Conservation (phyloP, 1,140 invertebrate species). For the Trichoplusia ni region DNA sequence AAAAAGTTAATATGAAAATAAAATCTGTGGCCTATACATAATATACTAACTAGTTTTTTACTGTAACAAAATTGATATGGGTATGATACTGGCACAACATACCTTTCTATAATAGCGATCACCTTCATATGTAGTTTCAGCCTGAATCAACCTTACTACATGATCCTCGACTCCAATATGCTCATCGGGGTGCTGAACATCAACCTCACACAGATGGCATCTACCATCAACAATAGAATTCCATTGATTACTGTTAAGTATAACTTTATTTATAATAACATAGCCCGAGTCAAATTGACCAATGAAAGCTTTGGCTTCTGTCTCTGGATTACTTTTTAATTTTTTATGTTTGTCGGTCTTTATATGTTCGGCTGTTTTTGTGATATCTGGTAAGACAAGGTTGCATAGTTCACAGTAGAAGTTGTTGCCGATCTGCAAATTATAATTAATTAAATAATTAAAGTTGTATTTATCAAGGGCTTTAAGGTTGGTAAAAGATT, state of each 20-base stretch:
- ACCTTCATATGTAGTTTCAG: slow-evolving; percentile 27
- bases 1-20: not conserved
- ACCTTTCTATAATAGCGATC: slow-evolving; percentile 52
- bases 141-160: slow-evolving; percentile 49
- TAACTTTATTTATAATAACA: slow-evolving; percentile 41
- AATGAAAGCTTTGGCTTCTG: not conserved
- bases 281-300: slow-evolving; percentile 32
- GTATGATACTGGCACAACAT: slow-evolving; percentile 11
- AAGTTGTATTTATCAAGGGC: too few species aligned
- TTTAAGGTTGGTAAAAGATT: too few species aligned
- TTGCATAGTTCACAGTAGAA: slow-evolving; percentile 64
- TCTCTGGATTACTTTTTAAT: slow-evolving; percentile 36
- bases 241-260: slow-evolving; percentile 45
- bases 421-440: slow-evolving; percentile 41
- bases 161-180: slow-evolving; percentile 43
- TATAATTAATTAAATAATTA: not conserved
- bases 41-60: too few species aligned
- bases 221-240: slow-evolving; percentile 44
- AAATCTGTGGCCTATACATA: too few species aligned
- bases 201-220: slow-evolving; percentile 47
- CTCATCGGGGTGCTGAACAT: slow-evolving; percentile 18
- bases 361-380: slow-evolving; percentile 36
- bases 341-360: slow-evolving; percentile 37
- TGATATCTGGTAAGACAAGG: slow-evolving; percentile 1
- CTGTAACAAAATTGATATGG: too few species aligned